These are phyloP conservation scores for Heliothis virescens DNA, from an alignment of 1,140 invertebrate genomes.

Conservation along the genomic window DNA sequence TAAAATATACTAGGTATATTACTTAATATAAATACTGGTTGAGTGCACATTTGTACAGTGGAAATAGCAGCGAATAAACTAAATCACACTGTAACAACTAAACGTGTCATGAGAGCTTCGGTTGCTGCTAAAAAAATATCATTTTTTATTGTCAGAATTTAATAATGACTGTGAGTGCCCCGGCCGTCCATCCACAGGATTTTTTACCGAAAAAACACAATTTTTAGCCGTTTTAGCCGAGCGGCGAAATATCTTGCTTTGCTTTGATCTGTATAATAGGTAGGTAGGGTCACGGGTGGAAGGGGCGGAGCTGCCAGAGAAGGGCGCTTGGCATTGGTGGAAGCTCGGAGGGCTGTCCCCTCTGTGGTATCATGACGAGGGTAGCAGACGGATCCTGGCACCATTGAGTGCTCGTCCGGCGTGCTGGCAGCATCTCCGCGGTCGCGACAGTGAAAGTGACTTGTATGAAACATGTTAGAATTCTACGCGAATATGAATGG, in stretches of 20 bases:
- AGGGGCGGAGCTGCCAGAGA: constrained; percentile 65
- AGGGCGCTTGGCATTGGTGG: constrained; percentile 67
- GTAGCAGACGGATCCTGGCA: constrained; percentile 52
- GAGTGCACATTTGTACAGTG: too few relatives aligned
- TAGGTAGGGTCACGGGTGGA: constrained; percentile 69
- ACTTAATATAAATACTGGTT: too few relatives aligned
- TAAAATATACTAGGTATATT: too few relatives aligned
- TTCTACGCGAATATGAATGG: constrained; percentile 83
- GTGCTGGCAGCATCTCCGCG: constrained; percentile 51
- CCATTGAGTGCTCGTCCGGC: constrained; percentile 68
- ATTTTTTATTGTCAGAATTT: constrained; percentile 39
- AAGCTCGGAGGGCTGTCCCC: constrained; percentile 57
- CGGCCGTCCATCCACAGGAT: constrained; percentile 41
- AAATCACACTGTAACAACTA: neutral
- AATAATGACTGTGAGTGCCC: constrained; percentile 13
- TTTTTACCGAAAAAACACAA: constrained; percentile 75
- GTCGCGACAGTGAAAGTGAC: constrained; percentile 60
- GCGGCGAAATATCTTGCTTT: constrained; percentile 72
- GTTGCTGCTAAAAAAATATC: neutral
- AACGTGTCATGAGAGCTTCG: neutral
- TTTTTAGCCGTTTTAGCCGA: constrained; percentile 71
- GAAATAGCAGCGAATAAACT: neutral
- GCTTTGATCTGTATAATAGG: constrained; percentile 76
- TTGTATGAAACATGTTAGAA: constrained; percentile 79
- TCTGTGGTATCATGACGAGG: constrained; percentile 51